Conservation (phyloP, 2,888 invertebrate genomes). For the Cancer borealis region DNA sequence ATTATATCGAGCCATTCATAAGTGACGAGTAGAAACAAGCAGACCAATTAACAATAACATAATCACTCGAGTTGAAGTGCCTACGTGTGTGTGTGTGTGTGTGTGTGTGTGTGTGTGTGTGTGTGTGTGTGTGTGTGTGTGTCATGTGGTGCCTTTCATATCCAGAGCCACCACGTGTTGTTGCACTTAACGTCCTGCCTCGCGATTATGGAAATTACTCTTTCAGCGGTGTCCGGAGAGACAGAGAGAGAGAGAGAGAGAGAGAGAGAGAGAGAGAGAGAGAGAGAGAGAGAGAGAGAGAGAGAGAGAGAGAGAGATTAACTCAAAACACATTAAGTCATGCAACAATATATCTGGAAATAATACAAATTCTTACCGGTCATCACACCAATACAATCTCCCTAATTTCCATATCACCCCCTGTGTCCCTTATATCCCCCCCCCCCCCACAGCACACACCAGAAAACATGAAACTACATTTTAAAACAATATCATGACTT, state of each 20-base stretch:
- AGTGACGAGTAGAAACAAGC: too few species aligned
- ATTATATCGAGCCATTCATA: too few species aligned
- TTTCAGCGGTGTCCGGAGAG: background rate
- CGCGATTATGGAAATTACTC: background rate
- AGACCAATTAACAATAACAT: too few species aligned
- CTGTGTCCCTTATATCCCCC: background rate
- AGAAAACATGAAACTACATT: background rate
- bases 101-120: background rate
- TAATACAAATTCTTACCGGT: background rate
- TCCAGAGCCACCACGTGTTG: constrained; percentile 4
- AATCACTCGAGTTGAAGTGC: too few species aligned
- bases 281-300: background rate
- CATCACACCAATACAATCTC: background rate
- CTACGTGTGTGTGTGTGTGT: too few species aligned
- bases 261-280: background rate
- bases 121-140: background rate
- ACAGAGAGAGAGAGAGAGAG: background rate
- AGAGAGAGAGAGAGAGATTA: background rate
- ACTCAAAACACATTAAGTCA: background rate
- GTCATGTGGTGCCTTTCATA: too few species aligned
- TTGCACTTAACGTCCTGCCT: background rate
- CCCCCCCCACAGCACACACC: background rate
- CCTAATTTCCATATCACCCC: background rate
- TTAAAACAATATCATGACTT: background rate
- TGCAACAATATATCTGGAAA: background rate